Percentiles rank a stretch among this genome's conserved stretches.
phyloP scores from a whole-genome alignment of 2,888 invertebrate genomes.

The Pachliopta kotzebuea region DNA sequence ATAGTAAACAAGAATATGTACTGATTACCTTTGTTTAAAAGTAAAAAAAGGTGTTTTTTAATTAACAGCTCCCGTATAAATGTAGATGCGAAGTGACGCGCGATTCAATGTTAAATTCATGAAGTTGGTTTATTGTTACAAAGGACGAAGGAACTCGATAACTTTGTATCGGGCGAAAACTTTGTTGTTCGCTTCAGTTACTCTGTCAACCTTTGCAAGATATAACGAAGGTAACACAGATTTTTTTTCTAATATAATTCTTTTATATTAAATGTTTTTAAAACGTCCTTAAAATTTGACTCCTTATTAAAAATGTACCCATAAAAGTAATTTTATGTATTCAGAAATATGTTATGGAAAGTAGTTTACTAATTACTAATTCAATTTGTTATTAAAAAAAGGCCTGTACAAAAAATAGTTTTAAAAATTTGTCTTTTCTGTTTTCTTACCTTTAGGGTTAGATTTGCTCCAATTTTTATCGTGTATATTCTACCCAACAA shows the following conservation, averaged over 20 bases:
- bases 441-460: no score
- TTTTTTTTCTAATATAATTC: background rate
- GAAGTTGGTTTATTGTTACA: conserved; percentile 15
- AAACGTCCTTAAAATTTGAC: no score
- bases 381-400: no score
- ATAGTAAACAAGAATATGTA: no score
- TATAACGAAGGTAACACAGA: conserved; percentile 7
- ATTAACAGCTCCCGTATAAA: background rate
- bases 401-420: no score
- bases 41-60: background rate
- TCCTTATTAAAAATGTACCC: no score
- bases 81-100: background rate
- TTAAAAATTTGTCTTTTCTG: no score
- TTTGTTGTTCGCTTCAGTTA: conserved; percentile 23
- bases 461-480: background rate
- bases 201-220: conserved; percentile 19
- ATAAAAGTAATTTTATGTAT: no score
- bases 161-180: conserved; percentile 25
- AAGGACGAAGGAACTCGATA: conserved; percentile 26
- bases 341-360: no score
- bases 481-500: no score
- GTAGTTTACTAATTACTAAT: no score
- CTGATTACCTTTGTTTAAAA: no score
- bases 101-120: conserved; percentile 25
- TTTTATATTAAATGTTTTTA: background rate